A percentile compares a stretch with the other conserved stretches of the same genome.
Conservation (phyloP, 2,797 vertebrate genomes). For the Lepilemur ruficaudatus region DNA sequence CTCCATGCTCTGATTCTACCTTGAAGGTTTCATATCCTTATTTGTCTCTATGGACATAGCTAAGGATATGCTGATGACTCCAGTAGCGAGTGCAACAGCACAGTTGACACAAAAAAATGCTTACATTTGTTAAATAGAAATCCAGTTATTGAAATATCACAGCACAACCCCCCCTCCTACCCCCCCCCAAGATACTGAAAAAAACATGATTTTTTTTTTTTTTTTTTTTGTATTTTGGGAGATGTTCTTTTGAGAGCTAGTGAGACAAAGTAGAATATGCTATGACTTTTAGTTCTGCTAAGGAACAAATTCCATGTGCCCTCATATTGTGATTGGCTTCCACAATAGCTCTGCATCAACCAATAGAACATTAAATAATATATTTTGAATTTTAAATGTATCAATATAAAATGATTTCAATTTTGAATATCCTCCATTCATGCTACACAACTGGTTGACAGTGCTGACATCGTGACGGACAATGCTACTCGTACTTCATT, state of each 20-base stretch:
- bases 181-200: background rate
- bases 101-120: background rate
- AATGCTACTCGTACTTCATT: slow-evolving; percentile 5
- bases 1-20: background rate
- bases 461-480: background rate
- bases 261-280: background rate
- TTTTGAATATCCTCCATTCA: background rate
- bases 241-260: slow-evolving; percentile 11
- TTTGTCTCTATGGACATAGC: background rate
- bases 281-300: slow-evolving; percentile 1
- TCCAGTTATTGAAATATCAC: slow-evolving; percentile 3
- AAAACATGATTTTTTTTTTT: background rate
- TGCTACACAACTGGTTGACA: background rate
- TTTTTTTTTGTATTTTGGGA: background rate
- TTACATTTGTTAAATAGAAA: slow-evolving; percentile 41
- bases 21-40: slow-evolving; percentile 1
- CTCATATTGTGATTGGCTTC: background rate
- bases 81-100: background rate
- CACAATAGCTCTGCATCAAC: background rate
- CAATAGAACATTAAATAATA: background rate
- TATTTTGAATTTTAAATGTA: background rate
- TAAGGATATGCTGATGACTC: background rate
- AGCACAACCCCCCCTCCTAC: background rate
- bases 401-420: background rate
- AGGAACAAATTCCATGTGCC: background rate